Base-by-base conservation (phyloP, 1,140 invertebrate genomes). In the Aphaenogaster floridana region DNA sequence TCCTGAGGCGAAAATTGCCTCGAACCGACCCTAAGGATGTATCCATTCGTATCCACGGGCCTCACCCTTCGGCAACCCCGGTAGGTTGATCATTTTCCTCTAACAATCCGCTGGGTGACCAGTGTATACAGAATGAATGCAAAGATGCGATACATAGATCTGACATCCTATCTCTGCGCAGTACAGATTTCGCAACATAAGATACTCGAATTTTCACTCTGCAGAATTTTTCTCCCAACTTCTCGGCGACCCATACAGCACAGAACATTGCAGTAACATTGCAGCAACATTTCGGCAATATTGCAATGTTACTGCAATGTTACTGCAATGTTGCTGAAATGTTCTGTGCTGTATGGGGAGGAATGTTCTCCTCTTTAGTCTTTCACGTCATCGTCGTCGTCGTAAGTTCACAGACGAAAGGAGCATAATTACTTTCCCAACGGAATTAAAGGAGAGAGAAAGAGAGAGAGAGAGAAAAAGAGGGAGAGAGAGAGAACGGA, bases 1-100 rank as follows among this genome's bases (percentile, higher is more conserved):
- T 85, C 0, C 80, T 48, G 71, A 86, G 77, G 50, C 87, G 84
- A 91, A 89, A 89, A 91, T 91, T 91, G 87, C 78, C 86, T 89
- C 57, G 83, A 63, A 77, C 52, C 71, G 39, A 80, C 84, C 81
- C 78, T 50, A 76, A 84, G 63, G 17, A 84, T 68, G 66, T 86
- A 89, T 66, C 71, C 28, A 63, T 54, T 66, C 61, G 78, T 87
- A 28, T 28, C 28, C 66, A 72, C 48, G 57, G 50, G 36, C 48
- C 39, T 88, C 80, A 83, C 83, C 59, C 88, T 88, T 71, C 71
- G 39, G 34, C 68, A 64, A 72, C 45, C 66, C 78, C 88, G 42
- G 3, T 79, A 86, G 74, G 54, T 87, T 81, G 83, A 90, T 90
- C 66, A 66, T 63, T 85, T 87, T 83, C 57, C 42, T 66, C 61